phyloP scores from a whole-genome alignment of 2,113 vertebrate genomes.

The Accipiter cooperii region DNA sequence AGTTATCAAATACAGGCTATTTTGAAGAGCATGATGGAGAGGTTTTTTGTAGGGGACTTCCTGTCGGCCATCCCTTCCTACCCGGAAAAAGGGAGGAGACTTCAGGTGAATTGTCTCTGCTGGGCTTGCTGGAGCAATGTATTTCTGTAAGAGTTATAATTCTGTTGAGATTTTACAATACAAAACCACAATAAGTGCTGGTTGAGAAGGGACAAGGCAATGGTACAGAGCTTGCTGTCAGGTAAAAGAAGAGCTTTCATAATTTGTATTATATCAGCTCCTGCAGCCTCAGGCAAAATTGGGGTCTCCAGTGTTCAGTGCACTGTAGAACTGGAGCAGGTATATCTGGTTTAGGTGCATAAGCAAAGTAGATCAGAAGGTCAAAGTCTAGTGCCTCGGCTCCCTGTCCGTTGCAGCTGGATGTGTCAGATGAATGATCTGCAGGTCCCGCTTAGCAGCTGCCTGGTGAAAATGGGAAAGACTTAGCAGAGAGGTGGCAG shows the following conservation, averaged over 20 bases:
- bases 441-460: neutral
- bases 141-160: neutral
- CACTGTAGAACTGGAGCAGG: accelerated
- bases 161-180: neutral
- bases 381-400: neutral
- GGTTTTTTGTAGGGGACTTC: neutral
- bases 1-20: neutral
- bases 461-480: neutral
- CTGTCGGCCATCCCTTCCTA: neutral
- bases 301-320: neutral
- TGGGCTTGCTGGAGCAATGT: neutral
- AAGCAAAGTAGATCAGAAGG: neutral
- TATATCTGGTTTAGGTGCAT: neutral
- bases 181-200: neutral
- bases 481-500: neutral
- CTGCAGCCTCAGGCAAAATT: neutral
- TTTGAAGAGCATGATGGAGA: neutral
- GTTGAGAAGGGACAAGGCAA: neutral
- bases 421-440: neutral
- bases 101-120: neutral
- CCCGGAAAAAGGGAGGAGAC: neutral
- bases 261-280: neutral
- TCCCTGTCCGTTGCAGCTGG: neutral
- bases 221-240: neutral
- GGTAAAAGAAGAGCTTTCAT: neutral